Evolutionary conservation across 2,888 invertebrate genomes (phyloP), one percentile per base, ranked within the genome.

Genomic region (Brachynemurus nebulosus): DNA sequence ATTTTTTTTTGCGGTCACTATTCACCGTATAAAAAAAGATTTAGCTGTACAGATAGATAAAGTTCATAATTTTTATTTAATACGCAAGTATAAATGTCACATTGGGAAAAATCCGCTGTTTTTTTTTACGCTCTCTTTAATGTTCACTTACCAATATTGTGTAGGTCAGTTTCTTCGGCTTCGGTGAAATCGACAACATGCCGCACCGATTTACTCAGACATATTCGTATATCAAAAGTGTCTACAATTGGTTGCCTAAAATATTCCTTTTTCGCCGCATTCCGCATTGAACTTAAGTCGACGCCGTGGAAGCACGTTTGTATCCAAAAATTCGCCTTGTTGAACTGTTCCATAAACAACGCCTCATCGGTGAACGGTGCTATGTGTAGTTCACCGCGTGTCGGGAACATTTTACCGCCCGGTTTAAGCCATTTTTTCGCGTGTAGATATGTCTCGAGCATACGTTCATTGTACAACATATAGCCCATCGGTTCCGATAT

Each of bases 401-500:
- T 86, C 2, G 97, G 98, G 65, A 89, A 98, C 97, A 98, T 97
- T 68, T 89, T 88, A 44, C 95, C 95, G 46, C 72, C 76, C 17
- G 88, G 86, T 64, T 84, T 84, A 30, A 97, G 71, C 92, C 96
- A 98, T 63, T 97, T 97, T 60, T 97, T 92, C 3, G 97, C 96
- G 70, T 97, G 97, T 48, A 98, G 70, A 69, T 92, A 98, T 1
- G 95, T 95, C 69, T 98, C 98, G 53, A 98, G 71, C 98, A 98
- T 98, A 50, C 97, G 74, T 65, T 98, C 97, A 68, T 98, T 98
- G 65, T 95, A 95, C 45, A 98, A 69, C 97, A 98, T 97, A 63
- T 98, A 98, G n/a, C 97, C 97, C 97, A 98, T 98, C 0, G 97
- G 97, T 67, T 98, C 98, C 2, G 95, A 96, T 53, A 98, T 90